These are phyloP conservation scores for Todiramphus chloris DNA, from an alignment of 2,113 vertebrate species.

Conservation along the genomic window DNA sequence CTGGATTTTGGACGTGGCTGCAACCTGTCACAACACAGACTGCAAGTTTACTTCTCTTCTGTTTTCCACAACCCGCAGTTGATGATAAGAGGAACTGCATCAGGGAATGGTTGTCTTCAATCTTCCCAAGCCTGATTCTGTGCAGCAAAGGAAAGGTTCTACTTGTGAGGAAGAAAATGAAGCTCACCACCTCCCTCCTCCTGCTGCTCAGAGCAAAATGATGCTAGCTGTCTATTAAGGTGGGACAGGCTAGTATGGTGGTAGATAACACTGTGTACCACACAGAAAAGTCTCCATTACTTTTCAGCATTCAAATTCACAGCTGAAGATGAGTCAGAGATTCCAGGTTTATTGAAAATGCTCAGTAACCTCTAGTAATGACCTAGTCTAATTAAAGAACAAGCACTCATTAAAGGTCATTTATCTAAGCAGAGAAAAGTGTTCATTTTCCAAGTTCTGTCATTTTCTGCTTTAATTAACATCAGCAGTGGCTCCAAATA, in stretches of 20 bases:
- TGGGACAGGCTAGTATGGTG: not conserved
- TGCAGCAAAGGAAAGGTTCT: not conserved
- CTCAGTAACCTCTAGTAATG: slow-evolving; percentile 73
- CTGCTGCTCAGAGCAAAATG: not conserved
- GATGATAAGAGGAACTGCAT: not conserved
- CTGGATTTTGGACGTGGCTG: not conserved
- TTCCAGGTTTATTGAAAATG: slow-evolving; percentile 42
- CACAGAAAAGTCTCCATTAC: not conserved
- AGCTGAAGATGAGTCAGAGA: slow-evolving; percentile 18
- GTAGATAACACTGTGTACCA: not conserved
- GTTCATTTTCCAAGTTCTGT: slow-evolving; percentile 70
- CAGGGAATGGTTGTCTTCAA: not conserved
- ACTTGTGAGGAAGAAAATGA: not conserved
- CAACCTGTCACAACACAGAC: not conserved
- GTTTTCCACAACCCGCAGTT: not conserved
- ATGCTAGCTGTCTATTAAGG: not conserved
- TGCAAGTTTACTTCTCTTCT: not conserved
- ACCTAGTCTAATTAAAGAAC: slow-evolving; percentile 68
- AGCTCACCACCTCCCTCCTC: not conserved
- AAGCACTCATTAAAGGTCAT: slow-evolving; percentile 78
- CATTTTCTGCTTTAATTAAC: slow-evolving; percentile 81
- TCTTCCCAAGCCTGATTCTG: not conserved
- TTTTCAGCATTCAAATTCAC: not conserved
- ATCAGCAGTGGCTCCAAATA: slow-evolving; percentile 73
- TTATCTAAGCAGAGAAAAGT: slow-evolving; percentile 55